These are phyloP conservation scores for Avahi laniger DNA, from an alignment of 2,797 vertebrate genomes.

Conservation along the genomic window DNA sequence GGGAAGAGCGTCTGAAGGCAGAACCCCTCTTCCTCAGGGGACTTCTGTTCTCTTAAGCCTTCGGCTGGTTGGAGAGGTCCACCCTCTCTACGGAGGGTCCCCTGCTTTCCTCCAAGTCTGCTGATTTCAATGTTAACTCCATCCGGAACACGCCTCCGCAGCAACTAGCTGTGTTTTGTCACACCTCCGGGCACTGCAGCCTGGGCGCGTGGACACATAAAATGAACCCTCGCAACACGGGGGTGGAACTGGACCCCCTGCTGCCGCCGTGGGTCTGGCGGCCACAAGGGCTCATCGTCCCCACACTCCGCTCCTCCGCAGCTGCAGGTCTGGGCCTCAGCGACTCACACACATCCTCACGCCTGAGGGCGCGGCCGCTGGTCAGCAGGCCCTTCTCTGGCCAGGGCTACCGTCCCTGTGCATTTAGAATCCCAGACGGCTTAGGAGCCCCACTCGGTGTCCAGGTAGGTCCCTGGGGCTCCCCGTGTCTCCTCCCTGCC, in stretches of 20 bases:
- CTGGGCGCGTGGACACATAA: rapidly evolving
- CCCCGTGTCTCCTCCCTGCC: rapidly evolving
- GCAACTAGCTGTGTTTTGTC: rapidly evolving
- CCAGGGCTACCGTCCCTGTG: no score
- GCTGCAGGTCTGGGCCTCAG: no score
- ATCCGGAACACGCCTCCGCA: no score
- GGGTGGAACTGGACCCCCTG: neutral
- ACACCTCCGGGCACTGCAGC: rapidly evolving
- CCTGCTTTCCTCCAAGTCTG: neutral
- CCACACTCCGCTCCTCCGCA: rapidly evolving
- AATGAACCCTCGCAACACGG: rapidly evolving
- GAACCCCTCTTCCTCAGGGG: neutral
- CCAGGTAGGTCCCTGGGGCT: neutral
- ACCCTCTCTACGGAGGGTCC: rapidly evolving
- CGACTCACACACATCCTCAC: neutral
- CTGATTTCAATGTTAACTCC: neutral
- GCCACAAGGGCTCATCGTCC: rapidly evolving
- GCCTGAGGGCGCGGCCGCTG: rapidly evolving
- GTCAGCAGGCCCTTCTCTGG: no score
- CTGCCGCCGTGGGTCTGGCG: rapidly evolving
- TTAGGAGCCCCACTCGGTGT: rapidly evolving
- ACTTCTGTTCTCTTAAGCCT: neutral
- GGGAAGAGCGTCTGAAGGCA: neutral
- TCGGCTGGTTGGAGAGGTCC: no score
- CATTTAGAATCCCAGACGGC: rapidly evolving